Evolutionary conservation across 2,888 invertebrate species (phyloP), one percentile per base, ranked within the genome.

Genomic region (Drosophila helvetica): DNA sequence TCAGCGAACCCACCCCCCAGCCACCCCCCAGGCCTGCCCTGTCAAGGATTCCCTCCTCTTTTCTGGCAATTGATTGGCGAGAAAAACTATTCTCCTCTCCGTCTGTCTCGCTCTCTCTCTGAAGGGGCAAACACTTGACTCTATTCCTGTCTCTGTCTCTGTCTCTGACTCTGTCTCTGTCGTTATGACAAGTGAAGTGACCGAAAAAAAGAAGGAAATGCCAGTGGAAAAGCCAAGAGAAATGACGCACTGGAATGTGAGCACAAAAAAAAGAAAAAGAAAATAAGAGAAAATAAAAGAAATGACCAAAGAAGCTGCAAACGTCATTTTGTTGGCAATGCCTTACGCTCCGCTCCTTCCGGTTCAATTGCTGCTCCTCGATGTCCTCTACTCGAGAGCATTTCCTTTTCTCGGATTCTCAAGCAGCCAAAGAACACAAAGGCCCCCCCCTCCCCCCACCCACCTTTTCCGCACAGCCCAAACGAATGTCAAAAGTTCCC

Each of bases 321-420:
- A 80, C 79, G 80, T 84, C 80, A 86, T 84, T 80, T 83, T 80
- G 80, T 83, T 84, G 79, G 79, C 83, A 86, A 61, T 76, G 78
- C 63, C 72, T 67, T 33, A 19, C 62, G 52, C 25, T 74, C 61
- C 56, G 57, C 38, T 74, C 59, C 80, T 67, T 77, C 64, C 74
- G 73, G 80, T 79, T 83, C 83, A 80, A 86, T 79, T 81, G 81
- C 70, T 43, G 15, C 33, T 72, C 71, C 71, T 71, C 64, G 57
- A 66, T 47, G 66, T 66, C 47, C 47, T 66, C 42, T 68, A 45
- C 50, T 64, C 55, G 64, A 38, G 64, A 38, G 22, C 27, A 57
- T 56, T 52, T 48, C 25, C 25, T 47, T 15, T 47, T 52, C 45
- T 57, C 57, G 30, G 47, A 53, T 48, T 52, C 52, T 22, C 57